Evolutionary conservation across 2,797 vertebrate species (phyloP).

Genomic region (Halcyon smyrnensis): DNA sequence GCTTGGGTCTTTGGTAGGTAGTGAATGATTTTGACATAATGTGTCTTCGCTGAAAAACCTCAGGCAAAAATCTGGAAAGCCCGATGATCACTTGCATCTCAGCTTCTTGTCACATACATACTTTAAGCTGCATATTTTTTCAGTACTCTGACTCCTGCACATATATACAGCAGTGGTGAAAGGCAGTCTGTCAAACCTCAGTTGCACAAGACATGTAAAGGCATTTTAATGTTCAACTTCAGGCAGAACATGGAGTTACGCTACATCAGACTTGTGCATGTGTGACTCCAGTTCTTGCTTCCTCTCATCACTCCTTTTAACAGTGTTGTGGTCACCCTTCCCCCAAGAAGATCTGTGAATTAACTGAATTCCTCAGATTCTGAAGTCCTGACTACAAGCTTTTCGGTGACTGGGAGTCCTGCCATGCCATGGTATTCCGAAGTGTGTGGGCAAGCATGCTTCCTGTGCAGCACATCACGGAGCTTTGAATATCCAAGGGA

Average conservation of each 20-base stretch:
- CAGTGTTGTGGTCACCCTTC: background rate
- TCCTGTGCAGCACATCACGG: background rate
- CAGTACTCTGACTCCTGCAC: background rate
- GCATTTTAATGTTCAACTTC: background rate
- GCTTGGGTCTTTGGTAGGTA: background rate
- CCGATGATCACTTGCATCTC: background rate
- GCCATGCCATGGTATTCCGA: constrained; percentile 16
- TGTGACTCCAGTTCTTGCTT: background rate
- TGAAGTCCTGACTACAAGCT: constrained; percentile 37
- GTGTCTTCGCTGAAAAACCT: background rate
- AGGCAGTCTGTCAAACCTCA: background rate
- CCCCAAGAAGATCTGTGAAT: constrained; percentile 29
- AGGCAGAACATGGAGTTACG: background rate
- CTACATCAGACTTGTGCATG: background rate
- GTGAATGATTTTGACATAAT: background rate
- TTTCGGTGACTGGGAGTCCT: constrained; percentile 26
- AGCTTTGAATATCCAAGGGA: background rate
- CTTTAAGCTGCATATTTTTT: background rate
- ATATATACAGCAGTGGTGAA: background rate
- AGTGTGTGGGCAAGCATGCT: background rate
- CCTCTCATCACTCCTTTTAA: background rate
- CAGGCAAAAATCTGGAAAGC: background rate
- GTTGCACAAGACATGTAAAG: background rate
- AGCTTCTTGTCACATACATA: background rate
- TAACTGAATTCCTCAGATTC: constrained; percentile 51